Conservation (phyloP, 2,888 invertebrate species). For the Timandra comae region DNA sequence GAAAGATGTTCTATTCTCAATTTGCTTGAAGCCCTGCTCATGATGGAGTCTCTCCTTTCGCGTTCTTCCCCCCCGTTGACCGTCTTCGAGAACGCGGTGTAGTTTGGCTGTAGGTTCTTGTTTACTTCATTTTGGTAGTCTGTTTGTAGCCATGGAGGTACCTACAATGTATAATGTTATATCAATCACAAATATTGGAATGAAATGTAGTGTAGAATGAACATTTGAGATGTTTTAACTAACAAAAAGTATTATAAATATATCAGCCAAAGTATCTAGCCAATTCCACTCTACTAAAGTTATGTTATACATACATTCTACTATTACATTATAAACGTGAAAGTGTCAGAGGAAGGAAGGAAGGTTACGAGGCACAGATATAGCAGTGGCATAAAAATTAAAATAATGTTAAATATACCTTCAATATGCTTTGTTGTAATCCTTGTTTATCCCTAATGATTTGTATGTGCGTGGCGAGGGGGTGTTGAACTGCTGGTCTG, state of each 20-base stretch:
- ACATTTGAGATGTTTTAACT: too few species aligned
- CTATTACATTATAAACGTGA: too few species aligned
- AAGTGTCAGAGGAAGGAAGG: too few species aligned
- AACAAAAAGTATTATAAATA: too few species aligned
- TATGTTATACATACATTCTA: too few species aligned
- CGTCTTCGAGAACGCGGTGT: constrained; percentile 59
- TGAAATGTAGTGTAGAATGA: too few species aligned
- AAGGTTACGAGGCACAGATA: too few species aligned
- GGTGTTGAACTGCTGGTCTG: constrained; percentile 85
- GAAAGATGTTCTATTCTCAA: constrained; percentile 64
- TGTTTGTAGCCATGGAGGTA: constrained; percentile 85
- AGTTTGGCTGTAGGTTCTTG: constrained; percentile 68
- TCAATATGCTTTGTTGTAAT: constrained; percentile 88
- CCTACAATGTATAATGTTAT: constrained; percentile 53
- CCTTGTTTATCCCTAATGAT: constrained; percentile 93
- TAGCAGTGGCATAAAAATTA: too few species aligned
- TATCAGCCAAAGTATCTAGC: too few species aligned
- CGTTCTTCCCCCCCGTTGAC: constrained; percentile 56
- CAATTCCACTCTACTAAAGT: too few species aligned
- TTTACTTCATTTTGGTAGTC: constrained; percentile 75
- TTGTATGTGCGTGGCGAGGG: constrained; percentile 90
- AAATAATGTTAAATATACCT: too few species aligned
- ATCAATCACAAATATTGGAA: not conserved
- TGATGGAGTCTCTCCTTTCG: constrained; percentile 62
- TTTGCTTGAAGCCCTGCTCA: constrained; percentile 67